A percentile compares a stretch with the other conserved stretches of the same genome.
Conservation (phyloP, 2,888 invertebrate species). For the Spicauda simplicius region DNA sequence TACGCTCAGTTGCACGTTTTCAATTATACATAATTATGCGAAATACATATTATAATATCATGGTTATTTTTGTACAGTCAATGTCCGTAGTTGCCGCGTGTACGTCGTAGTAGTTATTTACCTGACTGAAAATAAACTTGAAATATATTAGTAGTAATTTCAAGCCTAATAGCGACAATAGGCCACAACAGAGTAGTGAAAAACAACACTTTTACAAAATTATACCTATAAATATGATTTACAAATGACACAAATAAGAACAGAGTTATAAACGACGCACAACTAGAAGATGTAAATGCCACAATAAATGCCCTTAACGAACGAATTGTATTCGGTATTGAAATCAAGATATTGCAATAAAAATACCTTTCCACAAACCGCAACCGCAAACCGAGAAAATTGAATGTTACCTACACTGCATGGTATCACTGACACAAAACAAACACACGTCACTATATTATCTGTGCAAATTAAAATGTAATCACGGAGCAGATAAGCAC, state of each 20-base stretch:
- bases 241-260: neutral
- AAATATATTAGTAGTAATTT: too few species aligned
- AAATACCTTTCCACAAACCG: constrained; percentile 59
- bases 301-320: constrained; percentile 10
- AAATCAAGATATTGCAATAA: constrained; percentile 41
- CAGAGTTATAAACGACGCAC: neutral
- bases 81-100: too few species aligned
- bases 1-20: neutral
- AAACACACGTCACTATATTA: constrained; percentile 61
- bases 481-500: constrained; percentile 39
- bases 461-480: constrained; percentile 47
- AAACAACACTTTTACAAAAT: neutral
- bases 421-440: constrained; percentile 67
- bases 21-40: neutral
- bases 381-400: constrained; percentile 70
- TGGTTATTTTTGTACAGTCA: neutral
- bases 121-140: too few species aligned
- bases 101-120: too few species aligned
- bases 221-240: neutral
- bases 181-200: too few species aligned
- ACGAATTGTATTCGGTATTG: constrained; percentile 16
- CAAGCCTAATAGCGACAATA: too few species aligned
- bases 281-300: neutral
- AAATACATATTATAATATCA: neutral
- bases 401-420: constrained; percentile 64